Base-by-base conservation (phyloP, 2,113 vertebrate species). In the Lepus europaeus region DNA sequence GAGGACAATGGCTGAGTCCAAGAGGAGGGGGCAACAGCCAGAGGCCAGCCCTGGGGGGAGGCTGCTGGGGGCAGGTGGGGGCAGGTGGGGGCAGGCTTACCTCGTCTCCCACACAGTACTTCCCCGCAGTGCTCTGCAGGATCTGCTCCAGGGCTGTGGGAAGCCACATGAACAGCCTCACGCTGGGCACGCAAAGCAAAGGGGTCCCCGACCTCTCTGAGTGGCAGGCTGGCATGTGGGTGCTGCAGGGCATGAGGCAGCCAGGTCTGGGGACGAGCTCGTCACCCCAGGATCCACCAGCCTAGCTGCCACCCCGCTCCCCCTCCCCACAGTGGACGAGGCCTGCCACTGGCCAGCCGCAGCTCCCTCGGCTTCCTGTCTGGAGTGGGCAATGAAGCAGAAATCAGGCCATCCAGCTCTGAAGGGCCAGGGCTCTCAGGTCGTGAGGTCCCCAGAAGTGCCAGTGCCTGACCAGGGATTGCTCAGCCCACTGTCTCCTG, bases 101-200 rank as follows among this genome's bases (percentile, higher is more conserved):
- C 98, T 99, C 99, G 66, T 99, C 98, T 0, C 99, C 99, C 6
- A 99, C 98, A 59, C 99, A 99, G 97, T 98, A 99, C 85, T 81
- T 98, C 27, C 99, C 99, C 0, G 99, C 98, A 0, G 99, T 99
- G 95, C 98, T 95, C 96, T 98, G 98, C 93, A 99, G 98, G 89
- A 99, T 97, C 81, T 97, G 97, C 95, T 99, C 99, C 83, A 99
- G 98, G 22, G 99, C 99, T 99, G 97, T 74, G 74, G 97, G 91
- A 98, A 87, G 96, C 33, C 84, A 95, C 7, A 53, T 0, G 13
- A 45, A 16, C 9, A 45, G 72, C 22, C 31, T 87, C 33, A 92
- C 8, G 51, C 7, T 27, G 89, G 86, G 79, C 31, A 69, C 12
- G 45, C 45, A 45, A 59, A 59, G 19, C 56, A 33, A 61, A 74